Percentiles rank a stretch among this genome's conserved stretches.
phyloP scores from a whole-genome alignment of 2,797 vertebrate genomes.

The Carduelis carduelis region DNA sequence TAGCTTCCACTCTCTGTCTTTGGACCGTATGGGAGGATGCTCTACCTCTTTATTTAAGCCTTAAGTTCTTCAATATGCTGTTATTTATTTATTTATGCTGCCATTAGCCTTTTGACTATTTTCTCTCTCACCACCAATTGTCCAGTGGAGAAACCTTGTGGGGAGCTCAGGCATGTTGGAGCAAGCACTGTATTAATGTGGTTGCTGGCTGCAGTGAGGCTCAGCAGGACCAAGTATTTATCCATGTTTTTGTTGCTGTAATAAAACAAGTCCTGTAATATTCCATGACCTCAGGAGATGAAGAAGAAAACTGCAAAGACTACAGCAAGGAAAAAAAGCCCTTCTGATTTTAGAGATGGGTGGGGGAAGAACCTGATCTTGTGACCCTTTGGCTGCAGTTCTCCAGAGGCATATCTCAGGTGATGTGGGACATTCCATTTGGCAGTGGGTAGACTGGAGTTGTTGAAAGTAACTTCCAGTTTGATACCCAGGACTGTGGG shows the following conservation, averaged over 20 bases:
- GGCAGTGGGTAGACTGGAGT: neutral
- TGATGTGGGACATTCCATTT: neutral
- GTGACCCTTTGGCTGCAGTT: neutral
- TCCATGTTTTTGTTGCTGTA: neutral
- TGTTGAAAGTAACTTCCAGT: neutral
- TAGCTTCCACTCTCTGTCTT: neutral
- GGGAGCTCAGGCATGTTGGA: neutral
- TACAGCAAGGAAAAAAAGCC: neutral
- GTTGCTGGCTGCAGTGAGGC: neutral
- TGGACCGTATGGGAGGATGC: fast-evolving
- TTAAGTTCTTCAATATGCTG: neutral
- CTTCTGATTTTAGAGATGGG: neutral
- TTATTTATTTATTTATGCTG: neutral
- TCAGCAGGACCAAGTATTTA: neutral
- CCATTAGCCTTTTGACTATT: neutral
- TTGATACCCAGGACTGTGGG: neutral
- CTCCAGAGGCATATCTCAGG: neutral
- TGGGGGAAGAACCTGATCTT: neutral
- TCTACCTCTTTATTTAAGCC: neutral
- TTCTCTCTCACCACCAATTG: neutral
- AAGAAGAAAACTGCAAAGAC: neutral
- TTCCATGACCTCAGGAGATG: neutral
- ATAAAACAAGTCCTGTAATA: neutral
- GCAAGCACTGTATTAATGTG: neutral
- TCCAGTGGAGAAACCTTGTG: neutral